Percentiles rank a stretch among this genome's conserved stretches.
Conservation (phyloP, 2,797 vertebrate genomes). For the Synanceia verrucosa region DNA sequence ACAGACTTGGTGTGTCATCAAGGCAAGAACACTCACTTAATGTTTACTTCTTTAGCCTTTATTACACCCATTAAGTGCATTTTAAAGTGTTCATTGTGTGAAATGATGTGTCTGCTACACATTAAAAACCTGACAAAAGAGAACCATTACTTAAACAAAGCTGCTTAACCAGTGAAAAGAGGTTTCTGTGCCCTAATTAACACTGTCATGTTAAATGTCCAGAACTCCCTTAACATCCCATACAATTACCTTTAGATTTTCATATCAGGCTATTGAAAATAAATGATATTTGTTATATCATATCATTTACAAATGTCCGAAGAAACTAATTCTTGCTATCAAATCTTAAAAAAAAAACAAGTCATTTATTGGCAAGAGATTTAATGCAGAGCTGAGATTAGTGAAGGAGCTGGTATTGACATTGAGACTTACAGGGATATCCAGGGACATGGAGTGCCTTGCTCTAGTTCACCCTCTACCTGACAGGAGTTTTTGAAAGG, state of each 20-base stretch:
- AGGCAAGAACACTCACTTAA: background rate
- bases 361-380: background rate
- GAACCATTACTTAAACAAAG: background rate
- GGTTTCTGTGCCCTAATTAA: background rate
- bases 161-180: background rate
- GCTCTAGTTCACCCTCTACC: slow-evolving; percentile 12
- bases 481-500: slow-evolving; percentile 35
- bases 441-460: slow-evolving; percentile 5
- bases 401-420: background rate
- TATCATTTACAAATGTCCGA: background rate
- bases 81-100: background rate
- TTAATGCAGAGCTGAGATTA: background rate
- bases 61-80: background rate
- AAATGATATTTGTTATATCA: background rate
- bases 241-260: background rate
- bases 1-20: background rate
- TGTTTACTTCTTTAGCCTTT: background rate
- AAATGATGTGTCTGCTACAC: background rate
- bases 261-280: too few relatives aligned
- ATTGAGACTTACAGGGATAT: slow-evolving; percentile 7
- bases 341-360: background rate
- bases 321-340: background rate
- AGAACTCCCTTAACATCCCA: background rate
- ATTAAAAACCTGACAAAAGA: too few relatives aligned
- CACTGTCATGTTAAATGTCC: background rate